A percentile compares a stretch with the other conserved stretches of the same genome.
phyloP scores from a whole-genome alignment of 2,888 invertebrate species.

The Calameuta idolon region DNA sequence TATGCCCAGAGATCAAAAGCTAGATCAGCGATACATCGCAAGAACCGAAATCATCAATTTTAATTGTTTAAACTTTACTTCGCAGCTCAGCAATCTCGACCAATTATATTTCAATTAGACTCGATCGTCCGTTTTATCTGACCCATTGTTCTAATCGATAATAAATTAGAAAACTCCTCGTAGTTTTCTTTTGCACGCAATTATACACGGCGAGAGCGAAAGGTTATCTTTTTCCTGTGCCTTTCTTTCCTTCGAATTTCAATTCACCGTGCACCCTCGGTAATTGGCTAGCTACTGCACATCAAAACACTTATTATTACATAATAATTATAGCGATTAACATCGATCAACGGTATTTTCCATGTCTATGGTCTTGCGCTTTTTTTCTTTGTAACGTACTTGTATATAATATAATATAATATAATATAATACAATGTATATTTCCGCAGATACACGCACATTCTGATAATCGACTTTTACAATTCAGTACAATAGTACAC shows the following conservation, averaged over 20 bases:
- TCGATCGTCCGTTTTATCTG: background rate
- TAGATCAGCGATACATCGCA: background rate
- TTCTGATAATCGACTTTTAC: background rate
- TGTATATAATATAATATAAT: conserved; percentile 19
- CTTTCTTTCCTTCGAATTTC: background rate
- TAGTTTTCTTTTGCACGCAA: background rate
- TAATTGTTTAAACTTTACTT: background rate
- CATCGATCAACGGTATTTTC: conserved; percentile 37
- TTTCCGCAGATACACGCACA: background rate
- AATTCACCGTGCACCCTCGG: background rate
- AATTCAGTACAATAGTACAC: background rate
- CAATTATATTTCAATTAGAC: background rate
- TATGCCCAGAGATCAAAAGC: background rate
- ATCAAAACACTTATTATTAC: conserved; percentile 44
- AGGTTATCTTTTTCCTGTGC: background rate
- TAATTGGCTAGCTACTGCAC: conserved; percentile 33
- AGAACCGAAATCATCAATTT: background rate
- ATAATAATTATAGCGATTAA: conserved; percentile 39
- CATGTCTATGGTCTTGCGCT: background rate
- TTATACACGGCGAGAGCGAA: background rate
- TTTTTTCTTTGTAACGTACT: conserved; percentile 5
- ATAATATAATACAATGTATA: conserved; percentile 18
- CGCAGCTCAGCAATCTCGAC: background rate
- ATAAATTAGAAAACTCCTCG: conserved; percentile 14
- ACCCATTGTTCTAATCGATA: conserved; percentile 31